These are phyloP conservation scores for Tringa solitaria DNA, from an alignment of 2,113 vertebrate genomes.

Conservation along the genomic window DNA sequence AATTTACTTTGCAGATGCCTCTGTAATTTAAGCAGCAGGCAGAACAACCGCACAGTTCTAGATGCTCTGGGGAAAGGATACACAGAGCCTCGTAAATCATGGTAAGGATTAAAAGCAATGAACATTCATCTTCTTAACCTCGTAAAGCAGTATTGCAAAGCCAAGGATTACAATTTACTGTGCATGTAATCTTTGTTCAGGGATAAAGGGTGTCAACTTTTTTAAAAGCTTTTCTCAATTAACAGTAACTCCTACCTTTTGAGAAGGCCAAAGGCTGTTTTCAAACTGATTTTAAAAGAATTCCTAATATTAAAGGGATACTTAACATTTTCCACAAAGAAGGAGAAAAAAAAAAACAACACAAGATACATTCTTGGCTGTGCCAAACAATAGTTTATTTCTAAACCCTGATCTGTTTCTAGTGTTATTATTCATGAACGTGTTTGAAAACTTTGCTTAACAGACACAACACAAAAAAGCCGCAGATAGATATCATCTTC, in stretches of 20 bases:
- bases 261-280: background rate
- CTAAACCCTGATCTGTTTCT: background rate
- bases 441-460: background rate
- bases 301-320: background rate
- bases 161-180: conserved; percentile 77
- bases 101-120: conserved; percentile 83
- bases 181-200: conserved; percentile 70
- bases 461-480: background rate
- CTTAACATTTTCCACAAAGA: background rate
- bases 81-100: conserved; percentile 81
- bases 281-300: background rate
- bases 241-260: background rate
- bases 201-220: conserved; percentile 68
- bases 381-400: background rate
- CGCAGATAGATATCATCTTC: background rate
- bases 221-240: conserved; percentile 55
- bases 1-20: conserved; percentile 74
- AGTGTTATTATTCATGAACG: background rate
- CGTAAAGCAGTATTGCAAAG: conserved; percentile 74
- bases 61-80: conserved; percentile 69
- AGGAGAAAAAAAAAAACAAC: background rate
- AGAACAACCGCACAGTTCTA: conserved; percentile 52
- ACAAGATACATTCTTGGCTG: background rate
- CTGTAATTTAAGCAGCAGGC: conserved; percentile 73
- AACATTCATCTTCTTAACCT: conserved; percentile 86